Percentiles rank a stretch among this genome's conserved stretches.
Evolutionary conservation across 23 tunicate genomes (phyloP).

Genomic region (Trididemnum nubilum): DNA sequence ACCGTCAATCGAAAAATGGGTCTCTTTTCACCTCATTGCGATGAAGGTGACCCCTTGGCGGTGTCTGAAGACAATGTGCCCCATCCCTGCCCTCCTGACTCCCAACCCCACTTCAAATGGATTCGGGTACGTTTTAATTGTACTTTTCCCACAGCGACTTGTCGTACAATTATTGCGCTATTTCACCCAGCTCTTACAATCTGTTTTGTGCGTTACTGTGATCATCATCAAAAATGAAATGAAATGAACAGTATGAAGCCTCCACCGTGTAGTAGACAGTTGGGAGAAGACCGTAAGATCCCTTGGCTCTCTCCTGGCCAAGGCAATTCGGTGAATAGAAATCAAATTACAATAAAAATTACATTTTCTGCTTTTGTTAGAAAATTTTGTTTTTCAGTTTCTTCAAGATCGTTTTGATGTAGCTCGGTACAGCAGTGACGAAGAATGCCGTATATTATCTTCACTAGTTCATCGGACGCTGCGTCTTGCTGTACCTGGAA

Average conservation of each 20-base stretch:
- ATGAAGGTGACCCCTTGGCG: constrained; percentile 96
- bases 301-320: no score
- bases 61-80: constrained; percentile 81
- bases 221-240: no score
- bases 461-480: constrained; percentile 43
- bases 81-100: constrained; percentile 69
- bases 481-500: constrained; percentile 59
- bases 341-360: no score
- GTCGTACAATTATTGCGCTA: background rate
- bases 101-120: constrained; percentile 78
- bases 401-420: constrained; percentile 76
- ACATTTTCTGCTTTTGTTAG: no score
- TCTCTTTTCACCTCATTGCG: constrained; percentile 45
- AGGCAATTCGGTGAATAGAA: no score
- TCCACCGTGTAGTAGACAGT: no score
- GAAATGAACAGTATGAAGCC: no score
- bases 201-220: no score
- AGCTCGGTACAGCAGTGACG: constrained; percentile 65
- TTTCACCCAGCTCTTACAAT: no score
- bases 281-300: no score
- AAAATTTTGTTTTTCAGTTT: constrained; percentile 39
- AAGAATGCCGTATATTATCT: constrained; percentile 44
- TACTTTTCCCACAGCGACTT: background rate
- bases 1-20: constrained; percentile 71
- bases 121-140: constrained; percentile 41